phyloP scores from a whole-genome alignment of 2,113 vertebrate species.

The Peromyscus californicus region DNA sequence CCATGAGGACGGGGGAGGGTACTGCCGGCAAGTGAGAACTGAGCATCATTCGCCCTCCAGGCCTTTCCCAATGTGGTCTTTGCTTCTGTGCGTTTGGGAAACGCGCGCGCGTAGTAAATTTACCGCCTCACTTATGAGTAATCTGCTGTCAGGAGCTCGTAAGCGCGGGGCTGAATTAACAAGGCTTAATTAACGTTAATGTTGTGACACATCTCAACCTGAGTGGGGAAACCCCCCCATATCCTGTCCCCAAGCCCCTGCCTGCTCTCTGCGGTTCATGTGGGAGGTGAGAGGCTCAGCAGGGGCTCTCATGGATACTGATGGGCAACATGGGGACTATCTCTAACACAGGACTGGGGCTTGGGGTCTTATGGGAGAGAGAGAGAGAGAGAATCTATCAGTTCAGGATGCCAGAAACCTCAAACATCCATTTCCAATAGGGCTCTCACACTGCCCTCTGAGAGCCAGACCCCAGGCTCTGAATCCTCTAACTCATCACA shows the following conservation, averaged over 20 bases:
- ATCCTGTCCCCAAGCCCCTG: neutral
- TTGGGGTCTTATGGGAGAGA: neutral
- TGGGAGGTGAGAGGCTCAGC: slow-evolving; percentile 29
- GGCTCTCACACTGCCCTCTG: neutral
- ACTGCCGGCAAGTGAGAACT: neutral
- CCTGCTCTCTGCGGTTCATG: neutral
- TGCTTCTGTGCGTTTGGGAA: slow-evolving; percentile 60
- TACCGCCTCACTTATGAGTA: slow-evolving; percentile 74
- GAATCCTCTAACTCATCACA: neutral
- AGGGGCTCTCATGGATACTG: neutral
- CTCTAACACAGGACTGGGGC: neutral
- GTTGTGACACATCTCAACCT: slow-evolving; percentile 79
- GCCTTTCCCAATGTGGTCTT: neutral
- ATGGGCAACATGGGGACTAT: neutral
- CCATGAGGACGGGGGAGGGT: rapidly evolving
- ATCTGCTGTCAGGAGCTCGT: slow-evolving; percentile 71
- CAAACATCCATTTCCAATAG: neutral
- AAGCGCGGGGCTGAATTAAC: slow-evolving; percentile 81
- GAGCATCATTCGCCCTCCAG: neutral
- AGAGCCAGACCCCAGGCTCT: neutral
- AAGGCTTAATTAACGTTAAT: slow-evolving; percentile 82
- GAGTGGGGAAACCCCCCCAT: slow-evolving; percentile 62
- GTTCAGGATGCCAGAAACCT: neutral
- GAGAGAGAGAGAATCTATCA: neutral
- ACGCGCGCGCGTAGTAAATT: slow-evolving; percentile 57